These are phyloP conservation scores for Cervus canadensis DNA, from an alignment of 2,113 vertebrate genomes.

Conservation along the genomic window DNA sequence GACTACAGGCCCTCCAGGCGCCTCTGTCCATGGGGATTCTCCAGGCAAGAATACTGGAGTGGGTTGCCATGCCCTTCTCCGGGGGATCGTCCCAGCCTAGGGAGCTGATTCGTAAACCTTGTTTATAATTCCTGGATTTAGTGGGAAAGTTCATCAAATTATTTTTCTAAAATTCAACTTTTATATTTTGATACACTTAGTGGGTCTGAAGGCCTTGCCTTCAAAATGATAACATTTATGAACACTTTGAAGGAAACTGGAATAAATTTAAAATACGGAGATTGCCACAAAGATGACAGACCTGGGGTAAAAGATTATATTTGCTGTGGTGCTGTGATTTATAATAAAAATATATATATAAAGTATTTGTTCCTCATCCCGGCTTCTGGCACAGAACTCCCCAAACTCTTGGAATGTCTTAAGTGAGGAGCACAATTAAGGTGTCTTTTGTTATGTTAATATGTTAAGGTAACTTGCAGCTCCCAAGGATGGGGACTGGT, in stretches of 20 bases:
- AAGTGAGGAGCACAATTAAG: neutral
- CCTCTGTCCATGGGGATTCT: neutral
- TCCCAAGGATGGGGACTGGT: neutral
- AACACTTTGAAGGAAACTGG: neutral
- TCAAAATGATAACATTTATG: constrained; percentile 2
- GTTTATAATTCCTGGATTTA: neutral
- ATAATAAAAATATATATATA: neutral
- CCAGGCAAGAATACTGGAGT: neutral
- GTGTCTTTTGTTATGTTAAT: neutral
- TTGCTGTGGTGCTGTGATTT: neutral
- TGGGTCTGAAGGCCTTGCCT: neutral
- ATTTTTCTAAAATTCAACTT: neutral
- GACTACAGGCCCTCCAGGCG: neutral
- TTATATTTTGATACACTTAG: neutral
- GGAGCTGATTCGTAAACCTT: neutral
- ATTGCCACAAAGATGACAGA: constrained; percentile 9
- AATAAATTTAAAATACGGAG: constrained; percentile 18
- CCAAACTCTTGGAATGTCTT: neutral
- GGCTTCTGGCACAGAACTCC: neutral
- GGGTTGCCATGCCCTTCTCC: neutral
- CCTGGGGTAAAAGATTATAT: neutral
- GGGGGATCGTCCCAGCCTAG: neutral
- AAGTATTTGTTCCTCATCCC: neutral
- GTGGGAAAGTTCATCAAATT: neutral
- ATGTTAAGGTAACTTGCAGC: neutral